Evolutionary conservation across 2,113 vertebrate genomes (phyloP).

Genomic region (Erpornis zantholeuca): DNA sequence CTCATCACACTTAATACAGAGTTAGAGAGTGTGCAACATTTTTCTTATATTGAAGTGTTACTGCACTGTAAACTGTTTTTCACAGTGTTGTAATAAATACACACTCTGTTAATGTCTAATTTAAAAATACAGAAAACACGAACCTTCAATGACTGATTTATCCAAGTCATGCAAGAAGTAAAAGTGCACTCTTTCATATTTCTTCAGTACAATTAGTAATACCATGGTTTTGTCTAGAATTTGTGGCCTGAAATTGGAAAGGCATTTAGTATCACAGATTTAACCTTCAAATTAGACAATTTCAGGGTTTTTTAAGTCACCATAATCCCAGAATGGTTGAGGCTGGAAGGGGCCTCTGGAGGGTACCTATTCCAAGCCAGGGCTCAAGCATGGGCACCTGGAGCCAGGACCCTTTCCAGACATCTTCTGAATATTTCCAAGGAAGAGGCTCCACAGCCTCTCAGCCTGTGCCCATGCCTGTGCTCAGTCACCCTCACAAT

Average conservation of each 20-base stretch:
- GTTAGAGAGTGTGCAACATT: not conserved
- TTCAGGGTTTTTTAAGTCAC: not conserved
- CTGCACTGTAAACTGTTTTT: not conserved
- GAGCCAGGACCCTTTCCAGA: not conserved
- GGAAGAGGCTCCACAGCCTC: not conserved
- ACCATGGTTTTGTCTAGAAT: not conserved
- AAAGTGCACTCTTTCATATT: not conserved
- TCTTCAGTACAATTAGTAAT: not conserved
- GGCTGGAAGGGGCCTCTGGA: not conserved
- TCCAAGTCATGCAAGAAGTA: not conserved
- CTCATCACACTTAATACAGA: not conserved
- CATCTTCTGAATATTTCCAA: not conserved
- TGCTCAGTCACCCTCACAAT: accelerated
- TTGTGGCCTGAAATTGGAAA: not conserved
- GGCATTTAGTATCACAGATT: not conserved
- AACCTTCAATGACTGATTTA: not conserved
- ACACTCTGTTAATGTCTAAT: not conserved
- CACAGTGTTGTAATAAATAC: not conserved
- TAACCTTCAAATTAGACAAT: not conserved
- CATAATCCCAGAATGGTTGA: not conserved
- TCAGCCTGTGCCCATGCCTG: accelerated
- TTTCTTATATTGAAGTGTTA: not conserved
- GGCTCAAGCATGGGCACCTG: not conserved
- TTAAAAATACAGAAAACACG: not conserved
- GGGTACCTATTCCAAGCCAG: not conserved